phyloP scores from a whole-genome alignment of 2,888 invertebrate genomes.

The Dastarcus helophoroides region DNA sequence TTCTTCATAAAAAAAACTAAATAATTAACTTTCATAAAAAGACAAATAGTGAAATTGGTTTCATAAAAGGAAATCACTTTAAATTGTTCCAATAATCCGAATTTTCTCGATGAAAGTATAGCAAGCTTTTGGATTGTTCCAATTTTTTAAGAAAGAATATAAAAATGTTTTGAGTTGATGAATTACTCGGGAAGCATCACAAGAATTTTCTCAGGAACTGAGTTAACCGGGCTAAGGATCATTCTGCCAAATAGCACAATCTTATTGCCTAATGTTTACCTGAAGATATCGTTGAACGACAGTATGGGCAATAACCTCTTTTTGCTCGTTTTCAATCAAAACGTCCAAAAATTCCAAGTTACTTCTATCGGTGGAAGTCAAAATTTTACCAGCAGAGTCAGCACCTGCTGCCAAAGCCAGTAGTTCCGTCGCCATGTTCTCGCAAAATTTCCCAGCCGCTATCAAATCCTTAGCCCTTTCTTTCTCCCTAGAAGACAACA shows the following conservation, averaged over 20 bases:
- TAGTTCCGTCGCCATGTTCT: constrained; percentile 94
- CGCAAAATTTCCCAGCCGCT: constrained; percentile 91
- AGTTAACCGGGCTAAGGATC: too few relatives aligned
- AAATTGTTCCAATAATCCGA: too few relatives aligned
- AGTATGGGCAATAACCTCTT: constrained; percentile 93
- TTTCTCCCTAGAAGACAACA: constrained; percentile 88
- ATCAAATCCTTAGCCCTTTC: constrained; percentile 95
- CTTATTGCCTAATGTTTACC: constrained; percentile 38
- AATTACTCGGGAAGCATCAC: too few relatives aligned
- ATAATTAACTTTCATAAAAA: background rate
- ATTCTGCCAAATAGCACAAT: background rate
- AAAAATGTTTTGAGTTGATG: too few relatives aligned
- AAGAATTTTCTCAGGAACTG: too few relatives aligned
- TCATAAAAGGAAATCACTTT: too few relatives aligned
- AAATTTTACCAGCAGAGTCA: constrained; percentile 86
- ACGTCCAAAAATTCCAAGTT: constrained; percentile 94
- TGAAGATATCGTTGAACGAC: constrained; percentile 94
- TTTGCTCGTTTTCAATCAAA: constrained; percentile 96
- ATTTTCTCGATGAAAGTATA: too few relatives aligned
- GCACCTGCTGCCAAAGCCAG: constrained; percentile 87
- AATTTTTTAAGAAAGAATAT: too few relatives aligned
- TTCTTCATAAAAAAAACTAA: background rate
- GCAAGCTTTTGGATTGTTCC: too few relatives aligned
- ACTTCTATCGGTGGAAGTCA: constrained; percentile 88
- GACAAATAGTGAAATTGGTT: background rate